A percentile compares a stretch with the other conserved stretches of the same genome.
Evolutionary conservation across 2,113 vertebrate genomes (phyloP).

Genomic region (Circaetus gallicus): DNA sequence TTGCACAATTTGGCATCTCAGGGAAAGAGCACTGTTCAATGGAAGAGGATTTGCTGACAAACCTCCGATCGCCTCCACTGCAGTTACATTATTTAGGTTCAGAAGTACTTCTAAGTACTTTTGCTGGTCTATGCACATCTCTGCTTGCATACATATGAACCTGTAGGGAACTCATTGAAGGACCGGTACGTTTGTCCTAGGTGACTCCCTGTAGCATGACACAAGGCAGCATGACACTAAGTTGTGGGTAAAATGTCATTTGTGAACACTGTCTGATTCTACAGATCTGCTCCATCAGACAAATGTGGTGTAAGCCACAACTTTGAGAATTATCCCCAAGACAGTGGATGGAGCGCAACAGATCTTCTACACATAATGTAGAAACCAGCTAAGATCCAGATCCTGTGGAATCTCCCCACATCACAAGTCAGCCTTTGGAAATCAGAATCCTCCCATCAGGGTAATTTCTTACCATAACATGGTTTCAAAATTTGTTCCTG

Average conservation of each 20-base stretch:
- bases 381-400: background rate
- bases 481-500: background rate
- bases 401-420: background rate
- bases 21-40: background rate
- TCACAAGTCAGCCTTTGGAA: background rate
- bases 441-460: background rate
- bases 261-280: background rate
- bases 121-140: background rate
- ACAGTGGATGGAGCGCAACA: background rate
- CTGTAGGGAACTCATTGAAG: background rate
- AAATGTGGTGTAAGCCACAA: background rate
- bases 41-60: background rate
- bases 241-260: background rate
- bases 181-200: background rate
- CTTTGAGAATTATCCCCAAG: background rate
- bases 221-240: background rate
- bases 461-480: background rate
- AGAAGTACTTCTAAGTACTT: background rate
- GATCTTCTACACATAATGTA: rapidly evolving
- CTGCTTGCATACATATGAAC: background rate
- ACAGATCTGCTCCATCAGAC: background rate
- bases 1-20: background rate
- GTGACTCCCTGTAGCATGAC: background rate
- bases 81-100: background rate
- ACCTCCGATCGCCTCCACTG: background rate